Evolutionary conservation across 2,797 vertebrate genomes (phyloP).

Genomic region (Cyprinella venusta): DNA sequence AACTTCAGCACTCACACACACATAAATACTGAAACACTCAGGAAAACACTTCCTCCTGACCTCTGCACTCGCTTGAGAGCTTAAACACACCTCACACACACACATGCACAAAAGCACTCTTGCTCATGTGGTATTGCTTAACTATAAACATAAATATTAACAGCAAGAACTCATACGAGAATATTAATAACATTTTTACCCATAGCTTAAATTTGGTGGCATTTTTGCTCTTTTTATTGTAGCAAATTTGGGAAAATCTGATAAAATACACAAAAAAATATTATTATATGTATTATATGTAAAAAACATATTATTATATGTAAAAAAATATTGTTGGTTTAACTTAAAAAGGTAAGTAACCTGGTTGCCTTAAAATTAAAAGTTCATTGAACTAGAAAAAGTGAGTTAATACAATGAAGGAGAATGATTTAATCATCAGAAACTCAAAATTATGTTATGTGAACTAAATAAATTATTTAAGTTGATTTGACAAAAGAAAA

Average conservation of each 20-base stretch:
- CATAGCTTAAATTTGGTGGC: not conserved
- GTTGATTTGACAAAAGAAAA: no score
- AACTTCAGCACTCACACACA: constrained; percentile 8
- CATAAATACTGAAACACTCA: constrained; percentile 7
- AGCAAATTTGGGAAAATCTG: not conserved
- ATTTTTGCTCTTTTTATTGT: not conserved
- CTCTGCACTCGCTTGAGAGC: constrained; percentile 1
- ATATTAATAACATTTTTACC: not conserved
- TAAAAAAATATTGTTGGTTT: no score
- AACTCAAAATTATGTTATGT: no score
- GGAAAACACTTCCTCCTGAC: constrained; percentile 27
- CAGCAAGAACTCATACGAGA: not conserved
- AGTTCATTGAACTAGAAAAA: no score
- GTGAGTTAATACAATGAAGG: no score
- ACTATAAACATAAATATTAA: not conserved
- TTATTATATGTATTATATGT: no score
- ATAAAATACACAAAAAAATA: no score
- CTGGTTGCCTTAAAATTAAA: no score
- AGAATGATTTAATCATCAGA: no score
- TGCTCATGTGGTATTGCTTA: not conserved
- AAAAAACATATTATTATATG: no score
- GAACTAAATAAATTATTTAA: no score
- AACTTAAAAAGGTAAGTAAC: no score
- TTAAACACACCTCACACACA: constrained; percentile 18
- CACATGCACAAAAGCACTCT: not conserved